These are phyloP conservation scores for Piliocolobus tephrosceles DNA, from an alignment of 2,113 vertebrate species.

Conservation along the genomic window DNA sequence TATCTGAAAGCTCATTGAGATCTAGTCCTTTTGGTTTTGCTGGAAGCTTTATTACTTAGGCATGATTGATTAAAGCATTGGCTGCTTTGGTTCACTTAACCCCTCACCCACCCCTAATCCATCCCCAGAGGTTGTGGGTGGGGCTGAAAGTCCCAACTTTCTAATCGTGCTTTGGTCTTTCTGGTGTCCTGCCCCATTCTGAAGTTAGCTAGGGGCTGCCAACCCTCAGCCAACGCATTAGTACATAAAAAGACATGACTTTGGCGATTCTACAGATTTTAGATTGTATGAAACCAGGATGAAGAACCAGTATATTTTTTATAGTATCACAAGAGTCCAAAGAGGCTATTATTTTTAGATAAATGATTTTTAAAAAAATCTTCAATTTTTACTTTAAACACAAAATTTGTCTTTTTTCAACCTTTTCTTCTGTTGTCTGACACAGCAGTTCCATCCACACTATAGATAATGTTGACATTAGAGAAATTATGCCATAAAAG, in stretches of 20 bases:
- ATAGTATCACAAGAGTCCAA: background rate
- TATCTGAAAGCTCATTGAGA: background rate
- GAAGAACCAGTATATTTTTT: background rate
- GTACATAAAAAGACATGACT: background rate
- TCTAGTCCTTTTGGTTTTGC: background rate
- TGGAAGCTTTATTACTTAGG: background rate
- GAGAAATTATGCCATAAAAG: background rate
- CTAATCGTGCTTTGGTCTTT: background rate
- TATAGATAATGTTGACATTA: conserved; percentile 4
- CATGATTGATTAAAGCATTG: background rate
- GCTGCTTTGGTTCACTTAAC: background rate
- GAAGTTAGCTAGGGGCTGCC: background rate
- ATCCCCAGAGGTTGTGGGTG: background rate
- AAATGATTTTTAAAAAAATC: background rate
- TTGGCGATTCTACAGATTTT: background rate
- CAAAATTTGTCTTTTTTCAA: background rate
- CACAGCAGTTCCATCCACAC: background rate
- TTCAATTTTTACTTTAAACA: background rate
- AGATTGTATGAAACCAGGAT: background rate
- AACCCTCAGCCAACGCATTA: background rate
- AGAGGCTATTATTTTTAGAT: background rate
- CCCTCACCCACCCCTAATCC: background rate
- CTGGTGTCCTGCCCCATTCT: background rate
- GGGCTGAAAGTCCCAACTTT: background rate
- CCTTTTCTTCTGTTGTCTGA: background rate